These are phyloP conservation scores for Prenolepis imparis DNA, from an alignment of 2,888 invertebrate genomes.

Conservation along the genomic window DNA sequence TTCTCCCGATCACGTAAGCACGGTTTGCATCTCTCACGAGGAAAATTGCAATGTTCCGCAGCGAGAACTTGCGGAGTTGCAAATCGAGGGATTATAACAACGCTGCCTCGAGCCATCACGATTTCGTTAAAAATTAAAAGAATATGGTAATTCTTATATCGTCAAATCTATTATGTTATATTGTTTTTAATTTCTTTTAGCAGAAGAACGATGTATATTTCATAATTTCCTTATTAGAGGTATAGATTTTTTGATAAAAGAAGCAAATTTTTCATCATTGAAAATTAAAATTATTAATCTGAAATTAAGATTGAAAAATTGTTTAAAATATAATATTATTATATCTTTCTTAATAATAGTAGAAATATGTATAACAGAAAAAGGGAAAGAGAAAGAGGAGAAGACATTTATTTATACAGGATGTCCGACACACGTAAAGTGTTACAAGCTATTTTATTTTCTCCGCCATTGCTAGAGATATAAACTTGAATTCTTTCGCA, in stretches of 20 bases:
- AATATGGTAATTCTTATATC: background rate
- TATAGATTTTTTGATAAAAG: background rate
- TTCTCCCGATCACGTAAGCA: conserved; percentile 51
- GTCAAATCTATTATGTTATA: background rate
- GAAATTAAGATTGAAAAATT: background rate
- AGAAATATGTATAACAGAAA: no score
- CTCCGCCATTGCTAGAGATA: no score
- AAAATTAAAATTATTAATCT: background rate
- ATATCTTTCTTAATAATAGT: background rate
- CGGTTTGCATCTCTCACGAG: conserved; percentile 40
- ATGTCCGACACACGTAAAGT: no score
- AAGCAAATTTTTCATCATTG: background rate
- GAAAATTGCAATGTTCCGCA: conserved; percentile 16
- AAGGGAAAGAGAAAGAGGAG: background rate
- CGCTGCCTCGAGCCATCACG: background rate
- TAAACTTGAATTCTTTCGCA: no score
- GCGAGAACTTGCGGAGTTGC: conserved; percentile 37
- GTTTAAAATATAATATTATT: background rate
- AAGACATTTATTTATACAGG: background rate
- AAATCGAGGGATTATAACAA: conserved; percentile 28
- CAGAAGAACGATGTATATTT: background rate
- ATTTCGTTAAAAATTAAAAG: background rate
- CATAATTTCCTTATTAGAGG: background rate
- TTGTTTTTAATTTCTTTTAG: background rate
- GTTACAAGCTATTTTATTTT: no score